Evolutionary conservation across 2,797 vertebrate genomes (phyloP), one percentile per base, ranked within the genome.

Genomic region (Heteromormyrus szaboi): DNA sequence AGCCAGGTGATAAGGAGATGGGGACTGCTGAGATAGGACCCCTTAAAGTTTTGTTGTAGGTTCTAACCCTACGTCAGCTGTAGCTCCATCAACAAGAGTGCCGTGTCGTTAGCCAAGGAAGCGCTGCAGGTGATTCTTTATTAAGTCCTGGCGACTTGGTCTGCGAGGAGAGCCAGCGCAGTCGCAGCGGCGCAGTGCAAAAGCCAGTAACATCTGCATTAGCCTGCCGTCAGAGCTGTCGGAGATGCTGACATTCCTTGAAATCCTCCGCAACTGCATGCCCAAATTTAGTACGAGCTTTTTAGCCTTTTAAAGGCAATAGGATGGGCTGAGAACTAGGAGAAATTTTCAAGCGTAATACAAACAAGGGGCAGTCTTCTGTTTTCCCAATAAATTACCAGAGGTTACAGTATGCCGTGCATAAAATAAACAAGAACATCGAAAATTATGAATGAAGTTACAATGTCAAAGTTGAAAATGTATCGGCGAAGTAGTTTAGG

Each of bases 231-330:
- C 95, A 95, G 94, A 94, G 95, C 89, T 93, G 95, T 94, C 94
- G 96, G 96, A 94, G 95, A 96, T 96, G 95, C 97, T 97, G 97
- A 97, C 98, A 99, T 99, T 99, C 98, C 96, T 98, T 91, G 94
- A 96, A 99, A 98, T 98, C 97, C 97, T 96, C 94, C 95, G 96
- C 96, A 95, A 97, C 95, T 96, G 93, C 96, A 98, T 98, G 97
- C 96, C 98, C 98, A 99, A 98, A 99, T 99, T 99, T 99, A 99
- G 98, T 96, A 91, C 92, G 96, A 96, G 94, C 97, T 95, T 95
- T 95, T 97, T 96, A 94, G 96, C 97, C 98, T 98, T 99, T 99
- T 99, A 97, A 99, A 98, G 97, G 97, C 96, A 97, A 97, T 96
- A 95, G 97, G 97, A 95, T 94, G 94, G 96, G 94, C 93, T 93